Evolutionary conservation across 2,113 vertebrate species (phyloP).

Genomic region (Rhinoderma darwinii): DNA sequence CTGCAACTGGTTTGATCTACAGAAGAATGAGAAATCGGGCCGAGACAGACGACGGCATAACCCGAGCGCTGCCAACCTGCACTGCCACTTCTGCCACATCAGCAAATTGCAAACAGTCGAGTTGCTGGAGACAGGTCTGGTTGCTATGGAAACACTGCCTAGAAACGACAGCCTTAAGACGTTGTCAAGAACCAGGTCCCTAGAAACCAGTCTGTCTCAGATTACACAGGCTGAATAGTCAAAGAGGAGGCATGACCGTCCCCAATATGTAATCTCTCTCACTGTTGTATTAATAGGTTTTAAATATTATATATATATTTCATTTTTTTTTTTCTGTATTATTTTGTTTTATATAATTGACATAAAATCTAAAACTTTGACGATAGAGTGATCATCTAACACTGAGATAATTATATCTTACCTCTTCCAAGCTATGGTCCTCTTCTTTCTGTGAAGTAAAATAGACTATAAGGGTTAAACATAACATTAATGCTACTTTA

Average conservation of each 20-base stretch:
- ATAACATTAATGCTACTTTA: not conserved
- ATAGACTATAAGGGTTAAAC: not conserved
- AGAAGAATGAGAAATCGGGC: not conserved
- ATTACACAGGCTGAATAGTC: not conserved
- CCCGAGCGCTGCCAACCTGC: not conserved
- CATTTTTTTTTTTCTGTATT: too few relatives aligned
- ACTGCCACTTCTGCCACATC: not conserved
- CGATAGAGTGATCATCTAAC: not conserved
- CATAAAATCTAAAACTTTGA: too few relatives aligned
- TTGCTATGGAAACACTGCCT: not conserved
- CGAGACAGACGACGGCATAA: not conserved
- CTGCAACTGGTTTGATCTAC: not conserved
- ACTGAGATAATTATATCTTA: not conserved
- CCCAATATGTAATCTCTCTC: too few relatives aligned
- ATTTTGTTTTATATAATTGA: too few relatives aligned
- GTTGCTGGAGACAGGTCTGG: not conserved
- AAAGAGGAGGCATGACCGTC: not conserved
- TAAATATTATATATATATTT: too few relatives aligned
- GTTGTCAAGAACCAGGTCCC: not conserved
- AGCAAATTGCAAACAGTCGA: not conserved
- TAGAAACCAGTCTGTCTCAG: not conserved
- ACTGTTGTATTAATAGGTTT: too few relatives aligned
- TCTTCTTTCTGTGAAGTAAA: constrained; percentile 16
- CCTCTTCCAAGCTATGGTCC: not conserved
- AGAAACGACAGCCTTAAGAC: too few relatives aligned